Evolutionary conservation across 92 coral and sea anemone genomes (phyloP), one percentile per base, ranked within the genome.

Genomic region (Bergia puertoricense): DNA sequence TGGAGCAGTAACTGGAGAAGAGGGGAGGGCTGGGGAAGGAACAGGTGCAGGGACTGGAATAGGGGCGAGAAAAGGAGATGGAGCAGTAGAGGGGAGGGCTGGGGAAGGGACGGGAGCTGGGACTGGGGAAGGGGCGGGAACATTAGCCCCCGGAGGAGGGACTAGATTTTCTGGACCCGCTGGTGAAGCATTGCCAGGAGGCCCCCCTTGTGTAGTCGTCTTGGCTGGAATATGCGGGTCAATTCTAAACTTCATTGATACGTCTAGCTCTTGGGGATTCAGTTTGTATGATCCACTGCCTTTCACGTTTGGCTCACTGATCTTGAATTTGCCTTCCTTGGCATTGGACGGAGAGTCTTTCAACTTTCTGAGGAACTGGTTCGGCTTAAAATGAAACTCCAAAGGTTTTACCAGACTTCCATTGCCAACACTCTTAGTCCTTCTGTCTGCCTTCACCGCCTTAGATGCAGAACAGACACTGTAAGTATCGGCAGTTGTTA

Each of bases 61-160:
- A 2, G 90, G 59, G 3, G 74, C 85, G 3, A 89, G 72, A 7
- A 45, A 37, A 14, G 87, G 59, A 18, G 90, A 54, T 16, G 91
- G 77, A 1, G 51, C 84, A 15, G 88, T 46, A 11, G 83, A 45
- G 10, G 91, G 88, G n/a, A 86, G 43, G 0, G 10, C 85, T 0
- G 90, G 90, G 4, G 89, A 4, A 0, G 90, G 36, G 4, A 85
- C 79, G 8, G 93, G 50, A 0, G 94, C 46, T 6, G 91, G 48
- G 5, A 73, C 44, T 0, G 90, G 74, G 23, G 86, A 38, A 8
- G 93, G 75, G 6, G 87, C 81, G 4, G 91, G n/a, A 16, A 77
- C 23, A 40, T 89, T 56, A 2, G 93, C 76, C 8, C 79, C 30
- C 1, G 88, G 5, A 20, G 92, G 72, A n/a, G 90, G 42, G 9